These are phyloP conservation scores for Zaprionus ghesquierei DNA, from an alignment of 1,140 invertebrate species.

Conservation along the genomic window DNA sequence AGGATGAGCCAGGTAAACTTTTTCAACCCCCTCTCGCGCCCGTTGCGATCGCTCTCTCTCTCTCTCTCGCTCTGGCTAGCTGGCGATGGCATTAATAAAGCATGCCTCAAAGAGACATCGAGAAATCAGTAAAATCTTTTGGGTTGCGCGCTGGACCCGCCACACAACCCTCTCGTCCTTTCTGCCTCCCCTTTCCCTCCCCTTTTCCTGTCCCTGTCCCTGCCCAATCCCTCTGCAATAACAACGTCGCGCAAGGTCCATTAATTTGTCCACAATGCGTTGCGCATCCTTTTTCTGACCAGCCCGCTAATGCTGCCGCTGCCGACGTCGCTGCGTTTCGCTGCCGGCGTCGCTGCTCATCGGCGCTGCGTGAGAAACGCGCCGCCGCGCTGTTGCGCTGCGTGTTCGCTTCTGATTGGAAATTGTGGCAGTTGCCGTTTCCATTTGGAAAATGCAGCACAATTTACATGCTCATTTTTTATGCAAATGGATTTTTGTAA, in stretches of 20 bases:
- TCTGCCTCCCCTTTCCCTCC: background rate
- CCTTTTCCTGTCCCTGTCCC: background rate
- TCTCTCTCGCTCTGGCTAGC: background rate
- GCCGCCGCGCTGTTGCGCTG: conserved; percentile 4
- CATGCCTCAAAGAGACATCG: background rate
- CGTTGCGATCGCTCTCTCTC: background rate
- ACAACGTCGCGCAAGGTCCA: conserved; percentile 46
- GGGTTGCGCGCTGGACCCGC: background rate
- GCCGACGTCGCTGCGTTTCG: too few species aligned
- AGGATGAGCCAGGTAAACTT: background rate
- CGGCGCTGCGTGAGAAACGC: conserved; percentile 28
- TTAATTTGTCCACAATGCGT: conserved; percentile 66
- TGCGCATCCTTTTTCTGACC: conserved; percentile 58
- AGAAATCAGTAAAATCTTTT: background rate
- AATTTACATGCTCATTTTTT: conserved; percentile 76
- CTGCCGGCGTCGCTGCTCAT: background rate
- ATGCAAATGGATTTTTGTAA: conserved; percentile 62
- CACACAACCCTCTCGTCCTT: background rate
- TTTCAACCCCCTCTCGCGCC: background rate
- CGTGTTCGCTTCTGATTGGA: conserved; percentile 30
- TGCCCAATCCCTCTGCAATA: conserved; percentile 21
- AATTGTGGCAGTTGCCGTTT: conserved; percentile 9
- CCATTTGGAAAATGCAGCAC: conserved; percentile 10
- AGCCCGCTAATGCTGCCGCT: background rate
- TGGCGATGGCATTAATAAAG: background rate